These are phyloP conservation scores for Prionailurus viverrinus DNA, from an alignment of 2,113 vertebrate species.

Conservation along the genomic window DNA sequence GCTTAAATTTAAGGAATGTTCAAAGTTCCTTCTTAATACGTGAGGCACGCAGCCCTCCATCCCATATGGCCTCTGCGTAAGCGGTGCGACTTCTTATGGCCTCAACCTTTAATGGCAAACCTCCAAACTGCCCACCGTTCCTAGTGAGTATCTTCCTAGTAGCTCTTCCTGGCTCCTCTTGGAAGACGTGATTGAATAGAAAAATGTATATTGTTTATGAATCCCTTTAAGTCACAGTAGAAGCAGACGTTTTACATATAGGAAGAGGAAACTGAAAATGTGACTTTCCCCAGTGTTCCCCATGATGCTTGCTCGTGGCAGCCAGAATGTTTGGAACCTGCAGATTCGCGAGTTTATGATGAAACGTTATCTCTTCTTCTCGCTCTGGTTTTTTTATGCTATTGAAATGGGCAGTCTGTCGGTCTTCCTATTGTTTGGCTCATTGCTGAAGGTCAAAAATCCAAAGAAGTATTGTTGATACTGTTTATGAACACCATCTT, in stretches of 20 bases:
- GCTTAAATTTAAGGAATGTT: neutral
- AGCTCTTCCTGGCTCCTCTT: neutral
- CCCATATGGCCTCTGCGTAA: neutral
- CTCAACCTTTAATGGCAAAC: neutral
- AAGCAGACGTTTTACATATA: neutral
- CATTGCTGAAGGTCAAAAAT: neutral
- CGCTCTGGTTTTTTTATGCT: accelerated
- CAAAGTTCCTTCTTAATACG: neutral
- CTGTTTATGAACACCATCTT: neutral
- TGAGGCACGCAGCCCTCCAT: no score
- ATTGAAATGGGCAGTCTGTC: neutral
- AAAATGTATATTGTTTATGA: neutral
- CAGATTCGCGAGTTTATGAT: neutral
- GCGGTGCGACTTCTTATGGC: neutral
- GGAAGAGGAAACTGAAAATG: neutral
- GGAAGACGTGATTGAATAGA: neutral
- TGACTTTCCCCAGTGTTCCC: neutral
- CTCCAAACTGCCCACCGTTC: neutral
- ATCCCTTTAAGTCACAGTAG: neutral
- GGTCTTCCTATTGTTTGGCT: neutral
- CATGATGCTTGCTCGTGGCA: neutral
- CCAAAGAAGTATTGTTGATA: neutral
- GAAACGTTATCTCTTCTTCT: neutral
- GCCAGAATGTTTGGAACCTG: no score
- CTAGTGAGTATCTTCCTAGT: neutral